A percentile compares a stretch with the other conserved stretches of the same genome.
These are phyloP conservation scores for Pedetes capensis DNA, from an alignment of 2,113 vertebrate species.

Conservation along the genomic window DNA sequence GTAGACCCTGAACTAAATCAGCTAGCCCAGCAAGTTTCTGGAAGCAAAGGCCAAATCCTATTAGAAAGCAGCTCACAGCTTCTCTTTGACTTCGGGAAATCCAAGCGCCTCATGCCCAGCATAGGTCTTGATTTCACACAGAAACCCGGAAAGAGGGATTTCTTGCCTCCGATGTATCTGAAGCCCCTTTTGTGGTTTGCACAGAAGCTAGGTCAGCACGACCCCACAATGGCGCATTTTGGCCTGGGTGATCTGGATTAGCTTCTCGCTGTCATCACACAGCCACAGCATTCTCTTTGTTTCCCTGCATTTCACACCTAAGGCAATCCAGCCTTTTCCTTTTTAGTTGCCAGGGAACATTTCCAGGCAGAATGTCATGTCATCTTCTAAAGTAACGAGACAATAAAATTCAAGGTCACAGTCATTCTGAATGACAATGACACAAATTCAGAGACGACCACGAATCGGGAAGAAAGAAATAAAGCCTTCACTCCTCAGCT, in stretches of 20 bases:
- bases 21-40: not conserved
- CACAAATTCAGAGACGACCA: not conserved
- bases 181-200: not conserved
- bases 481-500: not conserved
- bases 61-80: not conserved
- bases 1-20: not conserved
- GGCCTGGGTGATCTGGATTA: not conserved
- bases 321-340: not conserved
- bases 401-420: not conserved
- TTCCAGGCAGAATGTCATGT: slow-evolving; percentile 21
- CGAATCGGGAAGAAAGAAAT: not conserved
- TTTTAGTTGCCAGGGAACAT: not conserved
- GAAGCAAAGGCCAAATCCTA: not conserved
- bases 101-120: not conserved
- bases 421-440: not conserved
- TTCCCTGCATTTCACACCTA: not conserved
- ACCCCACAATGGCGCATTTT: not conserved
- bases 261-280: not conserved
- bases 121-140: not conserved
- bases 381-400: slow-evolving; percentile 33
- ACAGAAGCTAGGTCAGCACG: not conserved
- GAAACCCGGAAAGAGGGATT: not conserved
- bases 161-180: not conserved
- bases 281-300: not conserved
- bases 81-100: not conserved